A percentile compares a stretch with the other conserved stretches of the same genome.
Evolutionary conservation across 1,140 invertebrate species (phyloP).

Genomic region (Leptinotarsa texana): DNA sequence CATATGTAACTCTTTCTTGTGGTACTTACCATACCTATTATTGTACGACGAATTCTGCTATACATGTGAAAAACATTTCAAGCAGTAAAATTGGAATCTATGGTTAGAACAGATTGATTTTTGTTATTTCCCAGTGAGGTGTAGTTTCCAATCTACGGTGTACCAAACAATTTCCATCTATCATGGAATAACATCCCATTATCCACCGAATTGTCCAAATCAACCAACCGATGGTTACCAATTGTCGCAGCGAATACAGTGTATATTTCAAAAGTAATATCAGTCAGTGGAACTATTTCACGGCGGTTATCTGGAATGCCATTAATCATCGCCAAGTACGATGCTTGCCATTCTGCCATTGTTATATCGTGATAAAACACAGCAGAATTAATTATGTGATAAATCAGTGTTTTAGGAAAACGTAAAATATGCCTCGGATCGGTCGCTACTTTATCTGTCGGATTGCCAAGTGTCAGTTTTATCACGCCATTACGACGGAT

Average conservation of each 20-base stretch:
- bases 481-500: background rate
- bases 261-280: slow-evolving; percentile 5
- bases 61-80: too few species aligned
- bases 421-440: background rate
- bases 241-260: background rate
- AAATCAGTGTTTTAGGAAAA: slow-evolving; percentile 16
- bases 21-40: too few species aligned
- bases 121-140: too few species aligned
- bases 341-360: background rate
- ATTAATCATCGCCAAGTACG: slow-evolving; percentile 15
- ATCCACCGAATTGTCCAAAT: background rate
- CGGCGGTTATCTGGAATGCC: slow-evolving; percentile 6
- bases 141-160: too few species aligned
- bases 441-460: background rate
- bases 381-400: slow-evolving; percentile 18
- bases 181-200: background rate
- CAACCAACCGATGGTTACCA: background rate
- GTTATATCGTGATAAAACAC: slow-evolving; percentile 5
- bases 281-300: slow-evolving; percentile 2
- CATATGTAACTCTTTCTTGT: too few species aligned
- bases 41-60: too few species aligned
- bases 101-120: too few species aligned
- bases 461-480: slow-evolving; percentile 2
- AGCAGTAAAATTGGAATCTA: too few species aligned
- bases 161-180: background rate